Conservation (phyloP, 2,113 vertebrate species). For the Bucco capensis region DNA sequence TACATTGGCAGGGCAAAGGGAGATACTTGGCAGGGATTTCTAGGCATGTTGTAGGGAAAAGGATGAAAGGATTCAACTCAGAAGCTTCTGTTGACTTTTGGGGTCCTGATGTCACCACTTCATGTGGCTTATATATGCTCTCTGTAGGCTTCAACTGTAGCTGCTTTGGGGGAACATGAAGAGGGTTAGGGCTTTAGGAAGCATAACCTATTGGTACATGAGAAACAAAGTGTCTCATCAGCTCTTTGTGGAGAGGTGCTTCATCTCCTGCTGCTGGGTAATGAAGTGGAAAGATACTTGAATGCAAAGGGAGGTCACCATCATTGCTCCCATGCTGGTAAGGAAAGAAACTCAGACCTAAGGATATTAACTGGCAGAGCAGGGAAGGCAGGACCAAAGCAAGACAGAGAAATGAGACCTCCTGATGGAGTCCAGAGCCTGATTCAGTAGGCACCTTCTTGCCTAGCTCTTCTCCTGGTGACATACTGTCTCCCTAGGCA, state of each 20-base stretch:
- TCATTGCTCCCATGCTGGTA: background rate
- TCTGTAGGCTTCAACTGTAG: background rate
- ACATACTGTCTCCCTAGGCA: conserved; percentile 27
- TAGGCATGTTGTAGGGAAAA: background rate
- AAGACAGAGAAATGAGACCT: background rate
- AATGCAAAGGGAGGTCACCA: background rate
- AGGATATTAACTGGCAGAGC: background rate
- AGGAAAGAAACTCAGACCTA: background rate
- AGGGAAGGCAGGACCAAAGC: background rate
- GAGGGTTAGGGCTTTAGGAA: background rate
- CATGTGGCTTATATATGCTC: background rate
- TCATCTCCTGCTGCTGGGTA: background rate
- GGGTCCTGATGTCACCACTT: background rate
- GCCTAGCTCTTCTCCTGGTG: background rate
- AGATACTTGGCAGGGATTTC: background rate
- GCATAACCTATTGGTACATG: fast-evolving
- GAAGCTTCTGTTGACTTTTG: background rate
- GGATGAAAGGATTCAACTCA: background rate
- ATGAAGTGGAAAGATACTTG: background rate
- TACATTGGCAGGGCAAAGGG: background rate
- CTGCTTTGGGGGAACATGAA: background rate
- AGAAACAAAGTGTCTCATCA: background rate
- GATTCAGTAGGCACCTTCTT: background rate
- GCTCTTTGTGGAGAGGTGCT: background rate
- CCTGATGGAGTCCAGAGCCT: background rate